These are phyloP conservation scores for Elephas maximus DNA, from an alignment of 2,113 vertebrate genomes.

Conservation along the genomic window DNA sequence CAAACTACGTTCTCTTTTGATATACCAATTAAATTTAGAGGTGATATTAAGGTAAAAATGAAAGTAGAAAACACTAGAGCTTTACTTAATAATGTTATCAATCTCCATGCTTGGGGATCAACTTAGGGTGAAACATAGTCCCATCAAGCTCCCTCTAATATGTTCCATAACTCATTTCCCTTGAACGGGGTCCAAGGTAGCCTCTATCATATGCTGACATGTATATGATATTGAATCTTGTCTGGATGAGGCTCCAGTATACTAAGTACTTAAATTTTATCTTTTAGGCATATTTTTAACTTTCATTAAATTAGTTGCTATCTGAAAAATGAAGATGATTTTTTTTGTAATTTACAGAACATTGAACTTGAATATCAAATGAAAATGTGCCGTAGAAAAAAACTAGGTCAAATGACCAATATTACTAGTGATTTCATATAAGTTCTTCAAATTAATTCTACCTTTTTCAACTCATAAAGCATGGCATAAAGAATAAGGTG, in stretches of 20 bases:
- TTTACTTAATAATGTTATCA: conserved; percentile 81
- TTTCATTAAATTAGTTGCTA: background rate
- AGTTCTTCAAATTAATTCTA: background rate
- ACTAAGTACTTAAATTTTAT: background rate
- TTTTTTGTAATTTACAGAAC: background rate
- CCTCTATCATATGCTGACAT: conserved; percentile 18
- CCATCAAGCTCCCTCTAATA: conserved; percentile 68
- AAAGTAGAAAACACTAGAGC: conserved; percentile 79
- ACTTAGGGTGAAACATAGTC: conserved; percentile 64
- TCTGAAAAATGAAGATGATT: background rate
- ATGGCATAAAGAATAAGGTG: conserved; percentile 69
- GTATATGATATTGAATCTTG: background rate
- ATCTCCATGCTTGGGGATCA: conserved; percentile 66
- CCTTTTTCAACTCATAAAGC: conserved; percentile 52
- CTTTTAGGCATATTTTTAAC: conserved; percentile 13
- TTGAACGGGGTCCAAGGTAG: conserved; percentile 42
- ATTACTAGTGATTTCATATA: background rate
- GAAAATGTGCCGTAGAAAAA: background rate
- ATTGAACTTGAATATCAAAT: conserved; percentile 22
- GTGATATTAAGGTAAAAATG: conserved; percentile 85
- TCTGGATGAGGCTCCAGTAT: background rate
- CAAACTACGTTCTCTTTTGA: conserved; percentile 80
- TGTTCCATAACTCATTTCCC: conserved; percentile 59
- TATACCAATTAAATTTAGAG: conserved; percentile 85
- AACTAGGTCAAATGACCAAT: background rate